A percentile compares a stretch with the other conserved stretches of the same genome.
phyloP scores from a whole-genome alignment of 2,797 vertebrate genomes.

The Periparus ater region DNA sequence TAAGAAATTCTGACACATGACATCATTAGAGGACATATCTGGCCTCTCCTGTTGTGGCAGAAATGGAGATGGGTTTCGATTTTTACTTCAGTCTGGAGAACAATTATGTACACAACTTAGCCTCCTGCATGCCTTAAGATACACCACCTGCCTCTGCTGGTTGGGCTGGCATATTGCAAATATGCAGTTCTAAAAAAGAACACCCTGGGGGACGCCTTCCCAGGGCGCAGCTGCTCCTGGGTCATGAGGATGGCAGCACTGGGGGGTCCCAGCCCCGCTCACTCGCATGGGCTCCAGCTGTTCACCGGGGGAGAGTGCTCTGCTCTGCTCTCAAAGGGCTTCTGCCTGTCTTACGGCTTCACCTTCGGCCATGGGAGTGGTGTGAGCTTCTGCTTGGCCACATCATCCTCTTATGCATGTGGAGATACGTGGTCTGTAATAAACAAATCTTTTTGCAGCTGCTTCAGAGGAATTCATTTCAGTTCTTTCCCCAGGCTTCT shows the following conservation, averaged over 20 bases:
- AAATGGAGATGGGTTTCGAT: background rate
- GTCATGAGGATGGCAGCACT: accelerated
- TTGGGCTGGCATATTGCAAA: background rate
- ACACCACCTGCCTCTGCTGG: background rate
- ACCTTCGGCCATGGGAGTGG: background rate
- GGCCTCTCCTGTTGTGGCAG: background rate
- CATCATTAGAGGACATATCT: background rate
- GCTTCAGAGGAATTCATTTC: background rate
- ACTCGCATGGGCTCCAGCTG: accelerated
- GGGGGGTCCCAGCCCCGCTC: background rate
- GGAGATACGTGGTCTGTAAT: background rate
- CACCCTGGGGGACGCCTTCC: background rate
- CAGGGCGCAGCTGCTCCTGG: accelerated
- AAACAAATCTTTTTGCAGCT: background rate
- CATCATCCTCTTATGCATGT: background rate
- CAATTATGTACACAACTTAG: background rate
- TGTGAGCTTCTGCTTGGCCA: background rate
- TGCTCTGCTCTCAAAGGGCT: background rate
- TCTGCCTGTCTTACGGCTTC: background rate
- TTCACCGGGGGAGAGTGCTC: background rate
- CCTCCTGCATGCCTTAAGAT: background rate
- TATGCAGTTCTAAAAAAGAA: background rate
- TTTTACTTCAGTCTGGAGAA: background rate
- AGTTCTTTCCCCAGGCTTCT: background rate
- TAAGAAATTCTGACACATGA: slow-evolving; percentile 42